Evolutionary conservation across 2,888 invertebrate species (phyloP), one percentile per base, ranked within the genome.

Genomic region (Colletes collaris): DNA sequence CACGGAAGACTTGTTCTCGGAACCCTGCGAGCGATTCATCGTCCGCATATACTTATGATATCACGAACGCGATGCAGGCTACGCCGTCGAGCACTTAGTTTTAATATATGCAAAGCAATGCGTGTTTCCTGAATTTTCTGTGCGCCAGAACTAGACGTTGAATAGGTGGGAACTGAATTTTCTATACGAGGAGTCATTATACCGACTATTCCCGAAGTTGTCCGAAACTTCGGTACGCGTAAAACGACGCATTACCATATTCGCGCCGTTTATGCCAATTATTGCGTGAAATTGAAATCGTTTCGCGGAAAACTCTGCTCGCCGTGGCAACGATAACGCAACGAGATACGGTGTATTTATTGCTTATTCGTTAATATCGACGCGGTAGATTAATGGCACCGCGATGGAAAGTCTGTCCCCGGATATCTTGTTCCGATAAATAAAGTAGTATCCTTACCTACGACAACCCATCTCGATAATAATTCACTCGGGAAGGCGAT

Each of bases 51-150:
- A 68, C 81, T 81, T 81, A 81, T 52, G 81, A 66, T 80, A 81
- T 80, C 69, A 64, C 62, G 81, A 75, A 75, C 66, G 68, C 68
- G 49, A 73, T 65, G 60, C 62, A 50, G 60, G 37, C 58, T 52
- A 58, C 44, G 60, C 55, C 44, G 64, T 53, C 50, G 68, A 46
- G 27, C 79, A 69, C 67, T 80, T 80, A 81, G 80, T 68, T 80
- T 80, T 80, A 80, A 80, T 80, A 11, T 80, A 80, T 80, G 80
- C 75, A 80, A 80, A 80, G 65, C 81, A 58, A 80, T 80, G 80
- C 81, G 81, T 78, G 81, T 80, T 80, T 73, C 76, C 59, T 50
- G 75, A 70, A 81, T 81, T 80, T 80, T 80, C 81, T 75, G 44
- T 62, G 60, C 63, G 55, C 52, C 56, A 35, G 52, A 67, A 53